A percentile compares a stretch with the other conserved stretches of the same genome.
phyloP scores from a whole-genome alignment of 2,113 vertebrate genomes.

The Girardinichthys multiradiatus region DNA sequence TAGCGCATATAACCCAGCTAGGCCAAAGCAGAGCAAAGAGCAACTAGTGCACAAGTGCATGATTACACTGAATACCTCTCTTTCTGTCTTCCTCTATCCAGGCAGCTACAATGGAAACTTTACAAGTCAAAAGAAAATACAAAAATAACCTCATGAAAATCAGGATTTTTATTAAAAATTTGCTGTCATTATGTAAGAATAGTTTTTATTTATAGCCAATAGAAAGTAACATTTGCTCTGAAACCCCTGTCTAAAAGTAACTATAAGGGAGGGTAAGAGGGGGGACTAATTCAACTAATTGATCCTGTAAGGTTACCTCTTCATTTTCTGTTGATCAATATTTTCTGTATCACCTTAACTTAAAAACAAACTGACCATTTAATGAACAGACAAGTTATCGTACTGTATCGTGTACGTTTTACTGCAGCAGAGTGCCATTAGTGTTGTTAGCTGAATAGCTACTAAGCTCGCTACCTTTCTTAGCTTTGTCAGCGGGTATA shows the following conservation, averaged over 20 bases:
- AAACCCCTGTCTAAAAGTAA: neutral
- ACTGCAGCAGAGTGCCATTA: constrained; percentile 4
- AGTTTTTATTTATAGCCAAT: neutral
- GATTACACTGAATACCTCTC: constrained; percentile 86
- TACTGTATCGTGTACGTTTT: neutral
- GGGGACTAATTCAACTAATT: neutral
- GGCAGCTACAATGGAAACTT: constrained; percentile 86
- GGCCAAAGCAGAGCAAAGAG: constrained; percentile 52
- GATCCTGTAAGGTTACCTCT: neutral
- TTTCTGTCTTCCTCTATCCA: constrained; percentile 97
- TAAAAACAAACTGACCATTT: neutral
- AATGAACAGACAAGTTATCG: neutral
- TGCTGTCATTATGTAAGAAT: neutral
- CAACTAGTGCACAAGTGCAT: constrained; percentile 65
- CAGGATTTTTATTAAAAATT: neutral
- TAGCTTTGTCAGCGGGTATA: constrained; percentile 92
- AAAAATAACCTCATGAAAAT: constrained; percentile 21
- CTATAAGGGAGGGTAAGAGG: neutral
- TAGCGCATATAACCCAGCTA: constrained; percentile 13
- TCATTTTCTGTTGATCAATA: neutral
- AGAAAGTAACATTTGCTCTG: neutral
- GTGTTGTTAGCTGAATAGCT: constrained; percentile 40
- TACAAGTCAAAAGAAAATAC: constrained; percentile 45
- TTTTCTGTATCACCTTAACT: neutral
- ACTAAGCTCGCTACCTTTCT: constrained; percentile 86